Base-by-base conservation (phyloP, 2,888 invertebrate genomes). In the Lasioglossum oenotherae region DNA sequence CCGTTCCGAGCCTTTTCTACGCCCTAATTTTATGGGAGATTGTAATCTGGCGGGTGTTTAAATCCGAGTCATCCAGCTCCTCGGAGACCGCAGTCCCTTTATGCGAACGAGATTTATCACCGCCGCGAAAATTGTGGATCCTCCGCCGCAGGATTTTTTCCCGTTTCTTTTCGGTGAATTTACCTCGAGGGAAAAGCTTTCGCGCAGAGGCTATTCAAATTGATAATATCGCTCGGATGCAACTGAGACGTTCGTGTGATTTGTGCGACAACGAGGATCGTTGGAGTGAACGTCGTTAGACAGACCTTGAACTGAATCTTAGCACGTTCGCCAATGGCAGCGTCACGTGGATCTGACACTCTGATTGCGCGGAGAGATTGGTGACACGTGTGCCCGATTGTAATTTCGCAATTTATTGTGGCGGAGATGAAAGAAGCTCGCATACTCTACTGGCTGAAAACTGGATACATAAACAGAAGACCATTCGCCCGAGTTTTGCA, bases 1-100 rank as follows among this genome's bases (percentile, higher is more conserved):
- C 8, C 46, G n/a, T 8, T 5, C 60, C 16, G 75, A 73, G 53
- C 78, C 49, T 44, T 74, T 67, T 78, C 57, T n/a, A 60, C 53
- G 64, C 19, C 31, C 44, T 31, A 82, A 82, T 82, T 87, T 86
- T 71, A 82, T 46, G 38, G 38, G 16, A 71, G 76, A 82, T 86
- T 82, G 80, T 79, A 41, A 74, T 86, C 69, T 53, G 14, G 49
- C 4, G 49, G 44, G n/a, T 35, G 53, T 53, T 46, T 38, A 73
- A 78, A 86, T 86, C 78, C 57, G 49, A 80, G 57, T 38, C 77
- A 80, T 38, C 76, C n/a, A 53, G 53, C 73, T 74, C 57, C 49
- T 35, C 64, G 64, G 44, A 10, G 23, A 31, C 27, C 69, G 16
- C 46, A n/a, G 6, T 57, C 57, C 35, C 23, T 46, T 72, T 67